Evolutionary conservation across 2,113 vertebrate species (phyloP).

Genomic region (Rhagologus leucostigma): DNA sequence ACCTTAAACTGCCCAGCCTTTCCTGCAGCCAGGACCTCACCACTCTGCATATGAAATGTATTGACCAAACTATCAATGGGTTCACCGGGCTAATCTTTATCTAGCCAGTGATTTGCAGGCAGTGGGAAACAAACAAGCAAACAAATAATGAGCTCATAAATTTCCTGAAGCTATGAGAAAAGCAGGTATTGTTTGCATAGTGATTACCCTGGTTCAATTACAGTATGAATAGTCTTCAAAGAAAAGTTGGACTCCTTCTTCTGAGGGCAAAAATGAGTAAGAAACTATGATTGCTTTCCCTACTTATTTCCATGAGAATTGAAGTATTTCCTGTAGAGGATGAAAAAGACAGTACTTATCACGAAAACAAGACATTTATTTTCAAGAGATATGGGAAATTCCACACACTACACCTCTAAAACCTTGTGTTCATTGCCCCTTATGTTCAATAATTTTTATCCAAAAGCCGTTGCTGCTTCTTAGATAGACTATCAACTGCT

Average conservation of each 20-base stretch:
- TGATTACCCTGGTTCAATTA: conserved; percentile 6
- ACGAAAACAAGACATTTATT: not conserved
- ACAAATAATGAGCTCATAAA: not conserved
- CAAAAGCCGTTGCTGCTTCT: not conserved
- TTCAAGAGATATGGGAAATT: conserved; percentile 7
- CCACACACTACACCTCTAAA: not conserved
- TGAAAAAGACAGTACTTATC: not conserved
- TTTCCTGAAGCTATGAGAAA: not conserved
- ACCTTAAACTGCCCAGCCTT: not conserved
- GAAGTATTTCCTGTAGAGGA: not conserved
- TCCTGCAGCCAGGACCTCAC: not conserved
- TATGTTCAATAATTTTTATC: conserved; percentile 16
- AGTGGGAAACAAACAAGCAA: not conserved
- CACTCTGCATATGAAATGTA: not conserved
- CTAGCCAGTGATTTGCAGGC: not conserved
- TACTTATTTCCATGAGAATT: not conserved
- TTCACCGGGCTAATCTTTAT: not conserved
- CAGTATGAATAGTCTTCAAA: not conserved
- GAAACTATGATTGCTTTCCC: not conserved
- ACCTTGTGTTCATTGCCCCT: not conserved
- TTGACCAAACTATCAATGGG: not conserved
- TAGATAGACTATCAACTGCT: not conserved
- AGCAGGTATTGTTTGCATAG: not conserved
- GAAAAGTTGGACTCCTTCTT: not conserved
- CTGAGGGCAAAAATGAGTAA: not conserved